Evolutionary conservation across 2,888 invertebrate species (phyloP).

Genomic region (Napeogenes sylphis): DNA sequence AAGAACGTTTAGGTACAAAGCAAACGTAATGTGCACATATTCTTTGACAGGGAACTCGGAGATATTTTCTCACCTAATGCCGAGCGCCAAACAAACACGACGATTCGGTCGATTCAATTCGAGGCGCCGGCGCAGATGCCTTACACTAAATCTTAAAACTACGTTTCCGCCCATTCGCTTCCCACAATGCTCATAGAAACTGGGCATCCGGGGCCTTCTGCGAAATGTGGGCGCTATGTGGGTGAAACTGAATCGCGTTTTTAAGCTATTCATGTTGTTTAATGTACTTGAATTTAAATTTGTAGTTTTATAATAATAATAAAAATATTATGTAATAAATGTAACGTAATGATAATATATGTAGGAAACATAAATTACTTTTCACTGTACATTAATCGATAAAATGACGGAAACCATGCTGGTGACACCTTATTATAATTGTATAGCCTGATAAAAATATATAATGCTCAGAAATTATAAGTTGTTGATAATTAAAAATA

Average conservation of each 20-base stretch:
- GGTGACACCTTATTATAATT: too few relatives aligned
- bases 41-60: constrained; percentile 41
- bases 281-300: neutral
- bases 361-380: too few relatives aligned
- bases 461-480: too few relatives aligned
- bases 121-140: constrained; percentile 64
- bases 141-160: constrained; percentile 38
- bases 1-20: constrained; percentile 27
- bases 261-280: constrained; percentile 36
- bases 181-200: constrained; percentile 64
- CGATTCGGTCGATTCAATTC: constrained; percentile 25
- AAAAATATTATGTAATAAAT: too few relatives aligned
- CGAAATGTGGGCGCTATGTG: constrained; percentile 69
- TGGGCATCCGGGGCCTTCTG: constrained; percentile 51
- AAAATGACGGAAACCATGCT: too few relatives aligned
- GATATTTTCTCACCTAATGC: constrained; percentile 69
- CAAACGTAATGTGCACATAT: constrained; percentile 15
- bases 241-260: constrained; percentile 58
- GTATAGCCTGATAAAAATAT: too few relatives aligned
- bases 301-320: too few relatives aligned
- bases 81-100: constrained; percentile 52
- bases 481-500: too few relatives aligned
- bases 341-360: too few relatives aligned
- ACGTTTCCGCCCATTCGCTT: constrained; percentile 67
- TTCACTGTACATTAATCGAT: too few relatives aligned